These are phyloP conservation scores for Hydrotaea diabolus DNA, from an alignment of 2,888 invertebrate species.

Conservation along the genomic window DNA sequence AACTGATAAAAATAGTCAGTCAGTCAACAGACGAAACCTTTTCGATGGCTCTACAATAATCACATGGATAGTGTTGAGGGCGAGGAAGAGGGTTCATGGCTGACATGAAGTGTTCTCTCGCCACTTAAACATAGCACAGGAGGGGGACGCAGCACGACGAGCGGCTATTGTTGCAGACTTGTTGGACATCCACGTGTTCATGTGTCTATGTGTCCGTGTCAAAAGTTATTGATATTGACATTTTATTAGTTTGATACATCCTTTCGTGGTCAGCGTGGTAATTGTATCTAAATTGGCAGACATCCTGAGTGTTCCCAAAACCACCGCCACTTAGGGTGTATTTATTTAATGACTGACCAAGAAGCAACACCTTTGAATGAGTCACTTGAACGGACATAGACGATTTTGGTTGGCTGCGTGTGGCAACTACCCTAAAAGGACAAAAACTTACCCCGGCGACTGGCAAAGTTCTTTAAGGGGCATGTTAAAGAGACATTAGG, in stretches of 20 bases:
- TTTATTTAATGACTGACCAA: constrained; percentile 50
- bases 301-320: background rate
- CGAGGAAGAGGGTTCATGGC: background rate
- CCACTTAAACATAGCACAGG: no score
- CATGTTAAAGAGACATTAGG: no score
- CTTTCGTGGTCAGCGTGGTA: constrained; percentile 28
- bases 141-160: no score
- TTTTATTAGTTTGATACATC: constrained; percentile 32
- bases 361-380: constrained; percentile 40
- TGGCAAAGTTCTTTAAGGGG: no score
- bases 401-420: no score
- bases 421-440: background rate
- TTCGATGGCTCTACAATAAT: no score
- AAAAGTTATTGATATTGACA: constrained; percentile 32
- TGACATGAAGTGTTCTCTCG: no score
- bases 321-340: background rate
- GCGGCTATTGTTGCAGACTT: constrained; percentile 8
- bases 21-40: background rate
- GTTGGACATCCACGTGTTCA: background rate
- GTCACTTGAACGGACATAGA: background rate
- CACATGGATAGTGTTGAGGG: background rate
- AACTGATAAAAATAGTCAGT: constrained; percentile 24
- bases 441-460: no score
- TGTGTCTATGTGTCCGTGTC: constrained; percentile 5
- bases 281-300: constrained; percentile 27